Percentiles rank a stretch among this genome's conserved stretches.
phyloP scores from a whole-genome alignment of 2,888 invertebrate genomes.

The Lypha dubia region DNA sequence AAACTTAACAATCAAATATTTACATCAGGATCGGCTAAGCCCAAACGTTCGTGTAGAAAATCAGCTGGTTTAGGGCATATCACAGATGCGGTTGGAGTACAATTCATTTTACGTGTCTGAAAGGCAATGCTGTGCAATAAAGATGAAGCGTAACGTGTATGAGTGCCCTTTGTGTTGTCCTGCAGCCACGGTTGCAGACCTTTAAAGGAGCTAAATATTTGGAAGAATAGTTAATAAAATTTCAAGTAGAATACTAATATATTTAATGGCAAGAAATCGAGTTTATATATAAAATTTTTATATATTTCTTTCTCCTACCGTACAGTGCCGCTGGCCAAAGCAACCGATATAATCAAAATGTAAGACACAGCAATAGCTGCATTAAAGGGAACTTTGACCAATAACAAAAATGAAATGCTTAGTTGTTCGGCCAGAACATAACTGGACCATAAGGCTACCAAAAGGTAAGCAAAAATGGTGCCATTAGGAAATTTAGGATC shows the following conservation, averaged over 20 bases:
- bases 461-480: conserved; percentile 86
- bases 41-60: conserved; percentile 82
- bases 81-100: conserved; percentile 82
- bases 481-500: conserved; percentile 81
- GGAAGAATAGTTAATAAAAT: background rate
- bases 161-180: conserved; percentile 91
- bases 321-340: conserved; percentile 90
- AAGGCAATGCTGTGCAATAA: conserved; percentile 90
- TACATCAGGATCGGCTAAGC: conserved; percentile 82
- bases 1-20: conserved; percentile 51
- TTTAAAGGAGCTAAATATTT: conserved; percentile 87
- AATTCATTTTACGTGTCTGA: conserved; percentile 85
- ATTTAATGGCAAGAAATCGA: background rate
- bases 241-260: background rate
- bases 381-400: conserved; percentile 90
- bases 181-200: conserved; percentile 92
- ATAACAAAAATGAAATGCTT: conserved; percentile 91
- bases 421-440: conserved; percentile 94
- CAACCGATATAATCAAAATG: conserved; percentile 88
- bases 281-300: no score
- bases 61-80: conserved; percentile 83
- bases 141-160: conserved; percentile 91
- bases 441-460: conserved; percentile 91
- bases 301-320: conserved; percentile 84
- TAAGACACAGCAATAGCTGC: conserved; percentile 92